Evolutionary conservation across 1,140 invertebrate species (phyloP).

Genomic region (Coptotermes formosanus): DNA sequence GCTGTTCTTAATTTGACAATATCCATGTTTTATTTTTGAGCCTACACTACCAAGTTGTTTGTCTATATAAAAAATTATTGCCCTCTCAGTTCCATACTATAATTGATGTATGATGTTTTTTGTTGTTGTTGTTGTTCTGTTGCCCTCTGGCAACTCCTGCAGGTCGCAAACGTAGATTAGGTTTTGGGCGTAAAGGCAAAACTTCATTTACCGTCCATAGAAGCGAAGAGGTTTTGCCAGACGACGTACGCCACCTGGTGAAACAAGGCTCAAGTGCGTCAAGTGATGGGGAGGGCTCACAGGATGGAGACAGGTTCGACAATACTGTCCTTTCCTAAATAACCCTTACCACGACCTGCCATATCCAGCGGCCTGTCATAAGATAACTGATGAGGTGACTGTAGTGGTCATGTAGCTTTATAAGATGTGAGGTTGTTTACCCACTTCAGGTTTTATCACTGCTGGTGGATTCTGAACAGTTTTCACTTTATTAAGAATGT

Average conservation of each 20-base stretch:
- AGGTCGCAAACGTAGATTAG: slow-evolving; percentile 92
- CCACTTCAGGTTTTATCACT: neutral
- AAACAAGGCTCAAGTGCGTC: slow-evolving; percentile 85
- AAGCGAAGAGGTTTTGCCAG: slow-evolving; percentile 90
- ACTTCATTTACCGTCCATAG: slow-evolving; percentile 93
- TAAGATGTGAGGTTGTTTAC: neutral
- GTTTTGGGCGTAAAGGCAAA: slow-evolving; percentile 91
- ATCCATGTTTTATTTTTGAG: neutral
- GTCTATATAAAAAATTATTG: neutral
- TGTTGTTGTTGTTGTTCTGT: slow-evolving; percentile 20
- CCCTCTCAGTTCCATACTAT: neutral
- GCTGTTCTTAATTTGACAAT: neutral
- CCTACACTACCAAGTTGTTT: neutral
- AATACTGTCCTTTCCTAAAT: slow-evolving; percentile 12
- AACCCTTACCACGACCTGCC: no score
- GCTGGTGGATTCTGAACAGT: no score
- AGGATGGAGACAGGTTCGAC: slow-evolving; percentile 76
- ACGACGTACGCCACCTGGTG: slow-evolving; percentile 71
- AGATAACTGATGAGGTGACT: neutral
- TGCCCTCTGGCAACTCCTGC: slow-evolving; percentile 38
- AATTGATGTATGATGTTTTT: slow-evolving; percentile 14
- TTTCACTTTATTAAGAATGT: neutral
- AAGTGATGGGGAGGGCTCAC: slow-evolving; percentile 85
- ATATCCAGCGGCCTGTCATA: neutral
- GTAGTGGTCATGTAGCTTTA: no score